phyloP scores from a whole-genome alignment of 2,113 vertebrate species.

The Antechinus stuartii region DNA sequence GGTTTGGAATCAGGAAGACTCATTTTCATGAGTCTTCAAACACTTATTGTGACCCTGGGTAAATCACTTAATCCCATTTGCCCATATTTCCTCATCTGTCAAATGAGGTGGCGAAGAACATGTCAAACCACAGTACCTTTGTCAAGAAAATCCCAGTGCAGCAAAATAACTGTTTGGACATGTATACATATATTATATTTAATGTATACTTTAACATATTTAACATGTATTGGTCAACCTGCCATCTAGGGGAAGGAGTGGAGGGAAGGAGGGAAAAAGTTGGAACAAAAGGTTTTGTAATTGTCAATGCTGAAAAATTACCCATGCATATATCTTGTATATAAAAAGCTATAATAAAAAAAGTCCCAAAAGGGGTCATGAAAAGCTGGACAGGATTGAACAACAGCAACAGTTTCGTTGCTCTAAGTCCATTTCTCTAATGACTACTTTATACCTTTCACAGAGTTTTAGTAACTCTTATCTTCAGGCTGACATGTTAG shows the following conservation, averaged over 20 bases:
- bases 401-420: background rate
- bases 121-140: background rate
- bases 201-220: no score
- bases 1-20: background rate
- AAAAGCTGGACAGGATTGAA: background rate
- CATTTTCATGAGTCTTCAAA: background rate
- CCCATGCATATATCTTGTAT: no score
- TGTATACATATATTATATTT: no score
- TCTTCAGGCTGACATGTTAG: background rate
- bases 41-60: background rate
- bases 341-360: no score
- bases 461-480: background rate
- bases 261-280: no score
- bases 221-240: no score
- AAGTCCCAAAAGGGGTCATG: background rate
- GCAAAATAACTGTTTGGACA: no score
- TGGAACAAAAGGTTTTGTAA: no score
- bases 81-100: background rate
- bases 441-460: background rate
- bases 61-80: background rate
- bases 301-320: no score
- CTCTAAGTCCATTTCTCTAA: background rate
- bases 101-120: background rate
- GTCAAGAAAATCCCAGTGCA: background rate
- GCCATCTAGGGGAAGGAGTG: no score